phyloP scores from a whole-genome alignment of 2,113 vertebrate species.

The Antechinus flavipes region DNA sequence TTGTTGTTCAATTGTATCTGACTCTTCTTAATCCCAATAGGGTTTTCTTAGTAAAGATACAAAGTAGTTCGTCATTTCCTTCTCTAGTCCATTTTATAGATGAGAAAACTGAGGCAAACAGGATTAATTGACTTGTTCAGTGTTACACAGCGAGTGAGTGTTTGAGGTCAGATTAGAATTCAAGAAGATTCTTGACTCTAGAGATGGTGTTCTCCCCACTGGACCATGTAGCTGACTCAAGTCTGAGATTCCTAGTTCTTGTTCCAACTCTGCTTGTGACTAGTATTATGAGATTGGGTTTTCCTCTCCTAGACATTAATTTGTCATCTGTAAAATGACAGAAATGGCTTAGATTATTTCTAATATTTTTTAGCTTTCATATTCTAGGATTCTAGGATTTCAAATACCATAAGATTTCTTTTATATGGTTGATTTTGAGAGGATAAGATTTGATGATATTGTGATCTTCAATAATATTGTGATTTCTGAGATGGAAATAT shows the following conservation, averaged over 20 bases:
- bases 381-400: not conserved
- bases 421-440: not conserved
- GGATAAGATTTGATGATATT: not conserved
- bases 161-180: not conserved
- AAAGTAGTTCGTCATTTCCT: not conserved
- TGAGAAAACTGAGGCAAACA: not conserved
- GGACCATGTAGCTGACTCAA: too few species aligned
- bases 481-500: not conserved
- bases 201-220: not conserved
- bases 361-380: not conserved
- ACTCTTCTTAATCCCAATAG: not conserved
- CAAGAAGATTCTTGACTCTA: not conserved
- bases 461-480: not conserved
- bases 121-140: not conserved
- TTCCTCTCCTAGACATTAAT: not conserved
- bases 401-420: not conserved
- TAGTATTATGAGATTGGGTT: not conserved
- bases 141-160: not conserved
- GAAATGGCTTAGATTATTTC: not conserved
- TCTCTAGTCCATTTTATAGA: not conserved
- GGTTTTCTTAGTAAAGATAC: not conserved
- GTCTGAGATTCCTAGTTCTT: not conserved
- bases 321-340: not conserved
- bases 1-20: not conserved
- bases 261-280: not conserved